Percentiles rank a stretch among this genome's conserved stretches.
phyloP scores from a whole-genome alignment of 2,797 vertebrate genomes.

The Scolopax rusticola region DNA sequence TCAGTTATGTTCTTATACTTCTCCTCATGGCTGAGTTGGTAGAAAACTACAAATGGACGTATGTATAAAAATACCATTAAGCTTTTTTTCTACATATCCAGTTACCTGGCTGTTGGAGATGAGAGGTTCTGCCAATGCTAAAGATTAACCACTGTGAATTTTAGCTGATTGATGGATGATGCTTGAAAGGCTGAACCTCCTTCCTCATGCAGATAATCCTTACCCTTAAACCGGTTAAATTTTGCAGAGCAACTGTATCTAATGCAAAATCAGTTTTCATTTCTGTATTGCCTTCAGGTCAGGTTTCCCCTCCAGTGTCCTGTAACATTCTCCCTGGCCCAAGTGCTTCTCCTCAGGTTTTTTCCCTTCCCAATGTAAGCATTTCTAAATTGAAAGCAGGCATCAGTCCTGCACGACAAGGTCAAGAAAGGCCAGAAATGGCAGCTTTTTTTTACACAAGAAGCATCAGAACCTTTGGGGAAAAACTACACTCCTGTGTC shows the following conservation, averaged over 20 bases:
- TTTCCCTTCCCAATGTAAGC: neutral
- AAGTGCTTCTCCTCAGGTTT: neutral
- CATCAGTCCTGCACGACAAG: neutral
- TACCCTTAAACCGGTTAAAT: neutral
- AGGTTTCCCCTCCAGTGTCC: neutral
- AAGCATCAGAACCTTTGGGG: neutral
- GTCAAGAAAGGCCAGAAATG: neutral
- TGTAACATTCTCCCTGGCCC: neutral
- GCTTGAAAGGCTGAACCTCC: neutral
- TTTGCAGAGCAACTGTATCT: neutral
- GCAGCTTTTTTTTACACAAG: neutral
- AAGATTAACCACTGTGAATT: slow-evolving; percentile 43
- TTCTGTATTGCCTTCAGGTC: neutral
- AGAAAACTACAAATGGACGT: slow-evolving; percentile 4
- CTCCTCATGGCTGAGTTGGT: neutral
- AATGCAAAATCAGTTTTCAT: neutral
- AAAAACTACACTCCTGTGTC: neutral
- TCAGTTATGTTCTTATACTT: neutral
- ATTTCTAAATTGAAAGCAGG: neutral
- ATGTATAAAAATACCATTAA: slow-evolving; percentile 3
- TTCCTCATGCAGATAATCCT: slow-evolving; percentile 35
- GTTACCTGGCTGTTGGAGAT: slow-evolving; percentile 10
- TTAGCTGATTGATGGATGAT: slow-evolving; percentile 33
- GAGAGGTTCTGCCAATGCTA: slow-evolving; percentile 20
- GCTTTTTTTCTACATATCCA: neutral